phyloP scores from a whole-genome alignment of 1,140 invertebrate species.

The Drosophila nigrodunni region DNA sequence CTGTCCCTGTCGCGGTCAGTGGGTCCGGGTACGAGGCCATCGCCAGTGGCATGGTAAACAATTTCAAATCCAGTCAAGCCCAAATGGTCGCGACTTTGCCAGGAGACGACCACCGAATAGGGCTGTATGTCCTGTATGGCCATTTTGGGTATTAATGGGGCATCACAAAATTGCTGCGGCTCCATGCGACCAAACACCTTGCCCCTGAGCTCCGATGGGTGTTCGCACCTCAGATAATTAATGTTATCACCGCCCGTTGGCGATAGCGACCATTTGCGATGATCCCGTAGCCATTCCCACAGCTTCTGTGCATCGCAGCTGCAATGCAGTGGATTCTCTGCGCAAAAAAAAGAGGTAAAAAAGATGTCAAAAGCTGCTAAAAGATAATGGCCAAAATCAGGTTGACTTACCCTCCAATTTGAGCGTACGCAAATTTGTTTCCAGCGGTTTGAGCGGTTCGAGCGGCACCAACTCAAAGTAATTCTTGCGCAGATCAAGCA shows the following conservation, averaged over 20 bases:
- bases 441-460: constrained; percentile 90
- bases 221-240: constrained; percentile 89
- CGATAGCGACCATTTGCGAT: constrained; percentile 87
- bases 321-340: constrained; percentile 94
- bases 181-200: constrained; percentile 91
- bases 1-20: constrained; percentile 50
- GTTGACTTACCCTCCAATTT: constrained; percentile 89
- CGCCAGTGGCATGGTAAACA: constrained; percentile 90
- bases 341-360: constrained; percentile 2
- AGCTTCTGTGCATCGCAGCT: constrained; percentile 93
- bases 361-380: constrained; percentile 18
- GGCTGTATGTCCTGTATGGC: constrained; percentile 95
- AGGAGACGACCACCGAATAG: constrained; percentile 93
- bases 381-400: background rate
- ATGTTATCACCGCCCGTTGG: constrained; percentile 85
- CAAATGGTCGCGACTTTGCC: constrained; percentile 95
- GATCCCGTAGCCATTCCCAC: constrained; percentile 95
- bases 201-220: constrained; percentile 91
- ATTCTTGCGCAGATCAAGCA: constrained; percentile 94
- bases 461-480: constrained; percentile 92
- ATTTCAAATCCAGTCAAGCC: constrained; percentile 94
- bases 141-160: constrained; percentile 91
- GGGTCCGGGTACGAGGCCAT: constrained; percentile 85
- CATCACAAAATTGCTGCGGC: constrained; percentile 92
- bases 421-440: constrained; percentile 92